Base-by-base conservation (phyloP, 2,888 invertebrate species). In the Steinernema scapterisci region DNA sequence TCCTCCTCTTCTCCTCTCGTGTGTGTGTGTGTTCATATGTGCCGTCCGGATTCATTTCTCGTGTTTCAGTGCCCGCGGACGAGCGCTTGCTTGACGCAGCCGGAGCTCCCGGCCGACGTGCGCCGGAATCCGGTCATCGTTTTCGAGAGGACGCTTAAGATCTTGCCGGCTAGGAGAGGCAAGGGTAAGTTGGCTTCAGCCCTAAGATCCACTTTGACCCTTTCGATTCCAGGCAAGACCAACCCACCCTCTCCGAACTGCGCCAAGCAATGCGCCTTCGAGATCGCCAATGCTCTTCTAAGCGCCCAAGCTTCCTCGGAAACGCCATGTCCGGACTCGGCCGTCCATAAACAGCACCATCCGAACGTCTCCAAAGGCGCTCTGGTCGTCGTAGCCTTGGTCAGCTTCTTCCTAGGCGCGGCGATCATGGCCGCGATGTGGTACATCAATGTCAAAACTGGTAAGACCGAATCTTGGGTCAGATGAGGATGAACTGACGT, bases 21-120 rank as follows among this genome's bases (percentile, higher is more conserved):
- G 48, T 48, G n/a, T 16, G 48, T 13, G 7, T 7, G 9, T 44
- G 21, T 54, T 63, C 63, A 63, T 27, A 63, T 25, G 38, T 38
- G 31, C 54, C 54, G 48, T 54, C 54, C 25, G 31, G 63, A 48
- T 63, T 63, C 63, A 63, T 5, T 48, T 63, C 63, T 16, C 25
- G 31, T 63, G 31, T 63, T 63, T 25, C 63, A 63, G 63, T 63
- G 63, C 31, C 63, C 63, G 63, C 63, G 63, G 31, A 63, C 63
- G 6, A 31, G 63, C 31, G 63, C 38, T 27, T 63, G 63, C 63
- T 16, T 63, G 25, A 21, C 5, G 31, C 63, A 31, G 63, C 11
- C 27, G 63, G 63, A 63, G 63, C 38, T 63, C 31, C 63, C 63
- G 5, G 27, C 11, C 9, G 63, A 31, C 31, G 63, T n/a, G 31